Evolutionary conservation across 1,140 invertebrate genomes (phyloP), one percentile per base, ranked within the genome.

Genomic region (Rhizoglyphus robini): DNA sequence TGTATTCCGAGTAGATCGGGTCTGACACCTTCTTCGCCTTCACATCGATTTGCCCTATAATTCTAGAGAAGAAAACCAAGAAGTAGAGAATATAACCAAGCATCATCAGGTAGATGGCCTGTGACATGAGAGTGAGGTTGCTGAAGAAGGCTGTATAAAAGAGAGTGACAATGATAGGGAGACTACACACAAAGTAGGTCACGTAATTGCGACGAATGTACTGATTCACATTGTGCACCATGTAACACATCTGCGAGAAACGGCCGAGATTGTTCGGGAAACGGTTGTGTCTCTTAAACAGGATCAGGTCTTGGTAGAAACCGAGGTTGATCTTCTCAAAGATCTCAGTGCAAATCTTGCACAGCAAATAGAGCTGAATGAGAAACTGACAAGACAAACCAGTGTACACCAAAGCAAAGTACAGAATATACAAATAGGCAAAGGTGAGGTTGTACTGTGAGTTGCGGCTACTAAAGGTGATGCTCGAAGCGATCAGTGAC

Each of bases 121-220:
- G 51, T 8, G 51, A 54, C 51, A 54, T 20, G 8, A 54, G 8
- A 15, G 23, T 25, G 5, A 54, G 20, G 8, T 8, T 23, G 23
- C 51, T 54, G 20, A 54, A 54, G 51, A 54, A 54, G 20, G 8
- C 8, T 11, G 31, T 54, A 32, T 54, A 54, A 23, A 54, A 8
- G 51, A 54, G 51, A 8, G 15, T 20, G 20, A 20, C 51, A 54
- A 54, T 54, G 20, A 32, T 32, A 8, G 51, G 51, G 8, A 54
- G 51, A 32, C 51, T 54, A 32, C 51, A 54, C 31, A 54, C 51
- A 54, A 54, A 54, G 20, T 54, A 54, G 51, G 20, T 54, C 15
- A 54, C 51, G 20, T 54, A 54, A 32, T 54, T 54, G 8, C 31
- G 20, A 20, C 51, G 8, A 32, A 54, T 54, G 51, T 54, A 54